Conservation (phyloP, 2,888 invertebrate genomes). For the Therioaphis trifolii region DNA sequence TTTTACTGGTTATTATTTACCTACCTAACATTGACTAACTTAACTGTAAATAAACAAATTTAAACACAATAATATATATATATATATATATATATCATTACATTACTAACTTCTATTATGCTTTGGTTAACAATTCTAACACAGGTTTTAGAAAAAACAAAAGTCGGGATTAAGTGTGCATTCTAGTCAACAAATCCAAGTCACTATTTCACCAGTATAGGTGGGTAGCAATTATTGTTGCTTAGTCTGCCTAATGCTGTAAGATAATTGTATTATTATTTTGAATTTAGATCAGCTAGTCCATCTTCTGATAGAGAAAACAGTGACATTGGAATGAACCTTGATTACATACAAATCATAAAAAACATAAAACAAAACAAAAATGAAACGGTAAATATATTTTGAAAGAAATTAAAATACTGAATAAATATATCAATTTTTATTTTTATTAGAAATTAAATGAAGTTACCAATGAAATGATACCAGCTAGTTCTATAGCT, state of each 20-base stretch:
- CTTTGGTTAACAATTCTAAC: slow-evolving; percentile 63
- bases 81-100: neutral
- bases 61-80: neutral
- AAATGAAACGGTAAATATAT: slow-evolving; percentile 35
- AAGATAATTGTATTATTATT: neutral
- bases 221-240: slow-evolving; percentile 49
- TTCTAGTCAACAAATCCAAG: slow-evolving; percentile 62
- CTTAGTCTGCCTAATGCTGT: neutral
- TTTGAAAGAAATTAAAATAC: neutral
- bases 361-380: slow-evolving; percentile 24
- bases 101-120: slow-evolving; percentile 31
- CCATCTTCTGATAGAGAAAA: slow-evolving; percentile 47
- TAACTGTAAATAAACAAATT: neutral
- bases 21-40: neutral
- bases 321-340: slow-evolving; percentile 28
- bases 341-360: slow-evolving; percentile 37
- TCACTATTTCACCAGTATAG: slow-evolving; percentile 49
- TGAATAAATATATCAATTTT: neutral
- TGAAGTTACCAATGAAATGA: slow-evolving; percentile 59
- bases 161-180: slow-evolving; percentile 56
- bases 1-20: neutral
- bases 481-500: slow-evolving; percentile 30
- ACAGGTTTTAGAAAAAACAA: slow-evolving; percentile 57
- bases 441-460: slow-evolving; percentile 41
- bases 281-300: slow-evolving; percentile 42